Evolutionary conservation across 2,888 invertebrate species (phyloP), one percentile per base, ranked within the genome.

Genomic region (Dysmachus trigonus): DNA sequence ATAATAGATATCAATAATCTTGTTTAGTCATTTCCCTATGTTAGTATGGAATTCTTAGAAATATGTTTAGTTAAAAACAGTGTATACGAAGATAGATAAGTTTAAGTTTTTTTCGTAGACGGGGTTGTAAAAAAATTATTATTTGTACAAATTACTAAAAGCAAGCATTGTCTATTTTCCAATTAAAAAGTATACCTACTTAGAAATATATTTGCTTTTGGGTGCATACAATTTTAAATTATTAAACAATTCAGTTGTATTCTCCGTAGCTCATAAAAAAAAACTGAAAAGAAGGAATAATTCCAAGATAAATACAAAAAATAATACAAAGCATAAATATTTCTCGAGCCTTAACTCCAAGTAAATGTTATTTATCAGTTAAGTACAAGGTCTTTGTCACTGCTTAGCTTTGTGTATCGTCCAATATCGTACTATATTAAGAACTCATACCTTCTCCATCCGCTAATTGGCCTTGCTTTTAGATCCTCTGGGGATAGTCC

Each of bases 401-500:
- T 51, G 51, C 51, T 51, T 51, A 51, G 51, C 2, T 41, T 13
- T 51, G 47, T 41, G 15, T 30, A n/a, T 7, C 13, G 73, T 35
- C 18, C 38, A 41, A 15, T 8, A 30, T 72, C 7, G 1, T 51
- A 18, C n/a, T 18, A 15, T 18, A 51, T 51, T n/a, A n/a, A 51
- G 15, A 51, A 51, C 18, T 18, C 18, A 15, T 93, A 98, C 98
- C 96, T 96, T 93, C 98, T 94, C 98, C 98, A 98, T 89, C 97
- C 97, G 13, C 95, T 94, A 90, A 98, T 93, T 2, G 98, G 98
- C 90, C 95, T 94, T 88, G 94, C 93, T 88, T 95, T 94, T 18
- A 97, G 93, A 88, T 98, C 97, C 84, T 97, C 96, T 90, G 96
- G 95, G 22, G 95, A 95, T 51, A 97, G 92, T 6, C 98, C 98